These are phyloP conservation scores for Oncopodura yosiiana DNA, from an alignment of 1,140 invertebrate genomes.

Conservation along the genomic window DNA sequence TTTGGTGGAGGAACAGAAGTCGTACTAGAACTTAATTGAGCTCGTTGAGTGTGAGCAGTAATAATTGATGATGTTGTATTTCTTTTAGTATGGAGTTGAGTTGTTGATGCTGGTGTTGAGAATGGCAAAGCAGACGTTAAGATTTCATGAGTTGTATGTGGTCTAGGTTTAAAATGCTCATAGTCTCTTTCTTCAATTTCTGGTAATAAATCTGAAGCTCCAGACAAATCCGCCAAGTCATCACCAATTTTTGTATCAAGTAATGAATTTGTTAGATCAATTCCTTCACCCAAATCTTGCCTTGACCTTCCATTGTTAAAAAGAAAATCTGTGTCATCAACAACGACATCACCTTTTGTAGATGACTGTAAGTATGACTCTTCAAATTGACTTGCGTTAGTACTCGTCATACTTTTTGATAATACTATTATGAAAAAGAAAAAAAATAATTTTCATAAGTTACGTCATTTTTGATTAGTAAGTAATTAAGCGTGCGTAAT, in stretches of 20 bases:
- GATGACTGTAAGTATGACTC: constrained; percentile 23
- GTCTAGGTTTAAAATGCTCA: neutral
- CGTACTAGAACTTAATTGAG: too few relatives aligned
- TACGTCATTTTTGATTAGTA: too few relatives aligned
- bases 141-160: neutral
- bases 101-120: neutral
- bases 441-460: neutral
- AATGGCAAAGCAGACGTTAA: too few relatives aligned
- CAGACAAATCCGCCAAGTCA: neutral
- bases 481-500: too few relatives aligned
- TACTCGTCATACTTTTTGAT: constrained; percentile 31
- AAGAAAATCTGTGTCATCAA: constrained; percentile 1
- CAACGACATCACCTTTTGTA: neutral
- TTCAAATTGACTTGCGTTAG: constrained; percentile 27
- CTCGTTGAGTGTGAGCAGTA: too few relatives aligned
- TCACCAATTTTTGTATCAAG: constrained; percentile 8
- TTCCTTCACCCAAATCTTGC: neutral
- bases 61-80: neutral
- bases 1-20: too few relatives aligned
- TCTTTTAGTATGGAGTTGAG: neutral
- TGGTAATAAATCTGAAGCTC: too few relatives aligned
- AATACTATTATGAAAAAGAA: constrained; percentile 28
- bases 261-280: constrained; percentile 18
- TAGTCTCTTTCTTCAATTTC: neutral
- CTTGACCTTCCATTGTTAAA: constrained; percentile 3